phyloP scores from a whole-genome alignment of 2,888 invertebrate species.

The Clivina fossor region DNA sequence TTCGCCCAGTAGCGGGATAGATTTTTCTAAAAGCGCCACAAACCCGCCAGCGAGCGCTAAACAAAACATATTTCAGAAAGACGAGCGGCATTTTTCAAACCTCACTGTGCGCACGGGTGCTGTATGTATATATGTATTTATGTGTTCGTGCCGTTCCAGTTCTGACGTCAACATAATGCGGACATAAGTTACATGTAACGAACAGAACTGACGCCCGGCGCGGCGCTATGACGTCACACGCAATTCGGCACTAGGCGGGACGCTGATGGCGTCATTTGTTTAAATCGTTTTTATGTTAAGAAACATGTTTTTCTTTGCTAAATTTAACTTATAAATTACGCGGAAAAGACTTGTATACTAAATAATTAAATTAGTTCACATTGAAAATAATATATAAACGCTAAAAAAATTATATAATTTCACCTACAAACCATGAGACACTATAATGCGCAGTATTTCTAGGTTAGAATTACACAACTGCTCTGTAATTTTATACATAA shows the following conservation, averaged over 20 bases:
- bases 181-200: conserved; percentile 30
- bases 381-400: too few relatives aligned
- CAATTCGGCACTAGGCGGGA: too few relatives aligned
- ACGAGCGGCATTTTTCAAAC: conserved; percentile 25
- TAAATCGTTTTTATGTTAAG: too few relatives aligned
- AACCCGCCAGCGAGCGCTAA: conserved; percentile 15
- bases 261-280: conserved; percentile 11
- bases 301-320: too few relatives aligned
- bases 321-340: too few relatives aligned
- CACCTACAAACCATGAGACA: too few relatives aligned
- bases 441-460: too few relatives aligned
- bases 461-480: too few relatives aligned
- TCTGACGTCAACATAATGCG: conserved; percentile 25
- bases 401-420: too few relatives aligned
- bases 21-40: conserved; percentile 23
- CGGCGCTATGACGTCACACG: conserved; percentile 12
- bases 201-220: conserved; percentile 1
- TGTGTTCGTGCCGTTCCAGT: conserved; percentile 15
- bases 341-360: too few relatives aligned
- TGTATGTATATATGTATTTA: neutral
- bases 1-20: neutral
- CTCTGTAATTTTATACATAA: too few relatives aligned
- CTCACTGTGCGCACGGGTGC: neutral
- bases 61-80: conserved; percentile 29
- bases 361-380: too few relatives aligned